Percentiles rank a stretch among this genome's conserved stretches.
phyloP scores from a whole-genome alignment of 2,797 vertebrate genomes.

The Megalops cyprinoides region DNA sequence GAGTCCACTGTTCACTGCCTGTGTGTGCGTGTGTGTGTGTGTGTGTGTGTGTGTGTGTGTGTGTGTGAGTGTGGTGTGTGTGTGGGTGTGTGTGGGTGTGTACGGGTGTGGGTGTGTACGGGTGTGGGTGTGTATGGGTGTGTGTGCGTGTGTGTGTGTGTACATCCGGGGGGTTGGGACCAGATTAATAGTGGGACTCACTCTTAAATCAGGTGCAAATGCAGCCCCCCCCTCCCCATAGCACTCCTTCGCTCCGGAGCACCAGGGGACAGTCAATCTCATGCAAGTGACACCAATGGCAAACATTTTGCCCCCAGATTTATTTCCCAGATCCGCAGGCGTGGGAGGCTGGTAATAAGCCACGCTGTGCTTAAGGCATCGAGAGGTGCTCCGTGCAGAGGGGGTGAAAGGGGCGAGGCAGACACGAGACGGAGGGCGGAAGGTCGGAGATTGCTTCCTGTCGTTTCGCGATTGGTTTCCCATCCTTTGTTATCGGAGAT shows the following conservation, averaged over 20 bases:
- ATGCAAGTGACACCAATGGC: background rate
- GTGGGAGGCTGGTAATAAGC: background rate
- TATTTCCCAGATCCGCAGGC: background rate
- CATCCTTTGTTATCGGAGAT: background rate
- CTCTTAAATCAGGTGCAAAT: background rate
- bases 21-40: too few relatives aligned
- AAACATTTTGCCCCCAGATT: background rate
- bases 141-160: too few relatives aligned
- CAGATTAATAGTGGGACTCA: background rate
- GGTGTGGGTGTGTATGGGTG: too few relatives aligned
- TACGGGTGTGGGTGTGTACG: too few relatives aligned
- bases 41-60: too few relatives aligned
- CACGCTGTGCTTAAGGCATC: background rate
- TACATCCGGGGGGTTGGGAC: too few relatives aligned
- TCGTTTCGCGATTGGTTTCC: background rate
- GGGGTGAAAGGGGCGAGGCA: background rate
- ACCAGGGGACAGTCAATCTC: background rate
- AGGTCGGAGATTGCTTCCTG: background rate
- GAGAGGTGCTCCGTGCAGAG: too few relatives aligned
- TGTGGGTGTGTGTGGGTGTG: too few relatives aligned
- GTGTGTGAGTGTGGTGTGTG: too few relatives aligned
- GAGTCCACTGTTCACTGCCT: background rate
- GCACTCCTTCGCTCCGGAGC: background rate
- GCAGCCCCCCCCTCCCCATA: background rate
- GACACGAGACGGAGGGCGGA: background rate